Evolutionary conservation across 2,797 vertebrate genomes (phyloP).

Genomic region (Acanthurus lineatus): DNA sequence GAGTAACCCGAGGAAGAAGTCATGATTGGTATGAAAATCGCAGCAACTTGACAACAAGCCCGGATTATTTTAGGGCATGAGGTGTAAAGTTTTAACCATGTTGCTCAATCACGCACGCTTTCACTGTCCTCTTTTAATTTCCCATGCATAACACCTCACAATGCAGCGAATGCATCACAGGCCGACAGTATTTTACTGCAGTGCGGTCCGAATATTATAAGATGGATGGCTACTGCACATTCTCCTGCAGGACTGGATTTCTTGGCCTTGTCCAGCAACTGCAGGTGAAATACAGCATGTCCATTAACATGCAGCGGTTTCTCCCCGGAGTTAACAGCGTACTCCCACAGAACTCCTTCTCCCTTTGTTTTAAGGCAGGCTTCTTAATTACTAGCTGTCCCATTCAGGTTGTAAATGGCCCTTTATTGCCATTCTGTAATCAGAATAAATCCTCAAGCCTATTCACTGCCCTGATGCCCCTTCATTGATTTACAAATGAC

Average conservation of each 20-base stretch:
- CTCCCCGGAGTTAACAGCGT: conserved; percentile 62
- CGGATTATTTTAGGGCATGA: conserved; percentile 17
- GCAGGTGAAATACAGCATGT: conserved; percentile 72
- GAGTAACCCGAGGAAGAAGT: conserved; percentile 37
- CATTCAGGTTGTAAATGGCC: conserved; percentile 85
- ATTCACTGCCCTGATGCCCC: conserved; percentile 81
- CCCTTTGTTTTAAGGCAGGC: conserved; percentile 83
- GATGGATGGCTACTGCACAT: conserved; percentile 71
- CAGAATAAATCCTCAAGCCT: conserved; percentile 85
- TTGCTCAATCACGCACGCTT: conserved; percentile 36
- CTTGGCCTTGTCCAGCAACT: conserved; percentile 63
- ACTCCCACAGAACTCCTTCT: conserved; percentile 73
- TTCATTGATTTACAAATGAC: conserved; percentile 85
- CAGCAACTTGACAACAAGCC: conserved; percentile 30
- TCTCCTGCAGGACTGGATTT: conserved; percentile 65
- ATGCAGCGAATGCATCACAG: conserved; percentile 60
- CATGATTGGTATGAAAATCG: conserved; percentile 44
- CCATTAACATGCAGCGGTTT: conserved; percentile 70
- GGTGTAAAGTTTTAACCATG: conserved; percentile 38
- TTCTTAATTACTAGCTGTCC: conserved; percentile 85
- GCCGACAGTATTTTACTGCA: conserved; percentile 62
- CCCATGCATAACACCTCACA: conserved; percentile 37
- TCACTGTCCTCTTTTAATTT: conserved; percentile 33
- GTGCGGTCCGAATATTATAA: conserved; percentile 76
- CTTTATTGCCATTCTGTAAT: conserved; percentile 85